phyloP scores from a whole-genome alignment of 2,113 vertebrate genomes.

The Odocoileus hemionus region DNA sequence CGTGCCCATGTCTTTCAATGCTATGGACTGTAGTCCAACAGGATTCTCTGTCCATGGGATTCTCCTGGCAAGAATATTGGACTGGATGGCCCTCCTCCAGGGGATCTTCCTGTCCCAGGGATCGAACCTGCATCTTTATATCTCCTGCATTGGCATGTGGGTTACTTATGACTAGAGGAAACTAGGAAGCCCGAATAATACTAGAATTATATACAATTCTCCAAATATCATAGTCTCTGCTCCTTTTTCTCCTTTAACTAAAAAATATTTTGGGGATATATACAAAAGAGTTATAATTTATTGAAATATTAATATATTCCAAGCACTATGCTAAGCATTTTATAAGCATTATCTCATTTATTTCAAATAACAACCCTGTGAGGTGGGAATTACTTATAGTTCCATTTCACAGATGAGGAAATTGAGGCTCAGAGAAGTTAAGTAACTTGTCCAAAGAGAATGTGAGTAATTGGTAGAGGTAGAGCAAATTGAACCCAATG shows the following conservation, averaged over 20 bases:
- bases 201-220: background rate
- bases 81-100: background rate
- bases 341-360: background rate
- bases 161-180: background rate
- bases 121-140: rapidly evolving
- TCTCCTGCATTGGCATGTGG: background rate
- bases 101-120: background rate
- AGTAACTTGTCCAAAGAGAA: background rate
- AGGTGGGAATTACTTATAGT: background rate
- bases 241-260: background rate
- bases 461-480: background rate
- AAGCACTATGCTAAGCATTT: background rate
- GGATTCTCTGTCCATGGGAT: background rate
- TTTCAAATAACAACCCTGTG: background rate
- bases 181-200: background rate
- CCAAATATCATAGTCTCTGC: background rate
- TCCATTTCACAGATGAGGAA: background rate
- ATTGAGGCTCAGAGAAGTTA: background rate
- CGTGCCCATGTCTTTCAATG: background rate
- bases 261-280: background rate
- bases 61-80: background rate
- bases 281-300: background rate
- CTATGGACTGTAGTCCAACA: background rate
- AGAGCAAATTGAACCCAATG: background rate
- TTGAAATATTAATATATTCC: background rate